phyloP scores from a whole-genome alignment of 92 coral and sea anemone species.

The Porites evermanni region DNA sequence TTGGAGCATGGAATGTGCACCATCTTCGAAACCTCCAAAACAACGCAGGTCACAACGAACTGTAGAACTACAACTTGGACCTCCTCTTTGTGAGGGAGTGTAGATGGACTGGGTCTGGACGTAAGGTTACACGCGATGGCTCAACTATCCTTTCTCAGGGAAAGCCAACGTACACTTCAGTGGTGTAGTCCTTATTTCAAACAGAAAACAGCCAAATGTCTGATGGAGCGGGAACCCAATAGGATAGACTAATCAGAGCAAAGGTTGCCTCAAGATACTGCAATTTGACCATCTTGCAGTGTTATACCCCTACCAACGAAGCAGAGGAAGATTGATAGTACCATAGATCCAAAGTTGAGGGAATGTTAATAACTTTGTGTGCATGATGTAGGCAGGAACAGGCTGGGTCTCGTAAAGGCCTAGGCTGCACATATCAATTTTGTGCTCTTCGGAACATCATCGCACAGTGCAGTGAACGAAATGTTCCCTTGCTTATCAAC shows the following conservation, averaged over 20 bases:
- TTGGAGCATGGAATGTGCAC: constrained; percentile 38
- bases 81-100: constrained; percentile 8
- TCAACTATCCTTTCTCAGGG: constrained; percentile 27
- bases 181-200: constrained; percentile 21
- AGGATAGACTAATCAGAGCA: constrained; percentile 30
- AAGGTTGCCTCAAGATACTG: constrained; percentile 13
- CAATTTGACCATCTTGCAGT: constrained; percentile 6
- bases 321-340: neutral
- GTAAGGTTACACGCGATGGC: constrained; percentile 19
- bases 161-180: constrained; percentile 1
- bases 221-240: constrained; percentile 33
- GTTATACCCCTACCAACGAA: constrained; percentile 20
- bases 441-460: neutral
- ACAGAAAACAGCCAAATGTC: constrained; percentile 21
- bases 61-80: constrained; percentile 23
- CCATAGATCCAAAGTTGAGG: neutral
- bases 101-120: constrained; percentile 32
- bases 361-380: too few species aligned
- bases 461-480: neutral
- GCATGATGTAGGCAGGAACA: neutral
- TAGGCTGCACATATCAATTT: neutral
- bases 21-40: constrained; percentile 25
- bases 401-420: neutral
- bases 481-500: neutral
- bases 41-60: constrained; percentile 29